Evolutionary conservation across 2,797 vertebrate genomes (phyloP), one percentile per base, ranked within the genome.

Genomic region (Huso huso): DNA sequence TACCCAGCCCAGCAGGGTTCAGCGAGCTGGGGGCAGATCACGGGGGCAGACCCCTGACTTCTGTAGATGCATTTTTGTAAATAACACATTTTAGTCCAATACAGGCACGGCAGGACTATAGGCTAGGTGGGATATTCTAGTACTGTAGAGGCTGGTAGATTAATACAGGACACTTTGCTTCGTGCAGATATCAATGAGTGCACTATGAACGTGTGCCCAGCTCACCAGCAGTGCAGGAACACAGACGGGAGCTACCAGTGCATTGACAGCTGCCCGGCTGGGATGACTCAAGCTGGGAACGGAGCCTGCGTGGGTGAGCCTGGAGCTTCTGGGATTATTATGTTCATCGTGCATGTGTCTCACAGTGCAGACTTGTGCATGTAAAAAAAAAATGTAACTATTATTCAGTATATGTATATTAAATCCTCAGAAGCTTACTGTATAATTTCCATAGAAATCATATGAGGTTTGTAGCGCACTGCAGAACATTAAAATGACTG

Each of bases 241-340:
- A 91, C 88, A 8, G 88, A 90, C 4, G 90, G 90, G 68, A 87
- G 90, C 13, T 91, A 91, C 80, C 86, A 88, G 77, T 92, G 90
- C 78, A 84, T 88, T 12, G 87, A 91, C 79, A 84, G 80, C 77
- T 93, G 91, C 70, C 85, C 86, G 5, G 68, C 78, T 61, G 91
- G 91, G 64, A 88, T 92, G 86, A 89, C 79, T 51, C 79, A 77
- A 67, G 76, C 81, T 12, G 87, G 89, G 66, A 78, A 69, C 6
- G 88, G 89, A 69, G 83, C 77, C 69, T 93, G 91, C 48, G 49
- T 76, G 51, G 91, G 91, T 93, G 50, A 83, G 23, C 23, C 23
- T 37, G 23, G 23, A 37, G 4, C 23, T 37, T 37, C 23, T 37
- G 23, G 23, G 23, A 18, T 37, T 37, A 37, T 37, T 37, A 37